Evolutionary conservation across 2,113 vertebrate genomes (phyloP).

Genomic region (Colaptes auratus): DNA sequence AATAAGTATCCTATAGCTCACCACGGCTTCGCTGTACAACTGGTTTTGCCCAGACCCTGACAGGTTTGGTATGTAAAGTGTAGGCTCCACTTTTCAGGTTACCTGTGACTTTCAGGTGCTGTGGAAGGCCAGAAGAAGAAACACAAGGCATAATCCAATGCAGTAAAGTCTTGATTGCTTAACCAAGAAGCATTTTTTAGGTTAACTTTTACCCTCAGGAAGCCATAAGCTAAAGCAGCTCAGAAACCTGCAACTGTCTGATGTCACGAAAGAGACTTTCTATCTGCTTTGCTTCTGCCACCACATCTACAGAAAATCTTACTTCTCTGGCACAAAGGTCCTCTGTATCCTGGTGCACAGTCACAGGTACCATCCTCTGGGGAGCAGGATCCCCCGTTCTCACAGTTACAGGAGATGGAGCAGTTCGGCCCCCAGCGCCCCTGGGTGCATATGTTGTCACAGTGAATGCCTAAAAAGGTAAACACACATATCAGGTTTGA

Average conservation of each 20-base stretch:
- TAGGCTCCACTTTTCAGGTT: neutral
- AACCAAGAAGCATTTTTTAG: neutral
- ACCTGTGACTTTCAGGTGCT: neutral
- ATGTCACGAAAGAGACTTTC: neutral
- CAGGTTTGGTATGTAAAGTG: neutral
- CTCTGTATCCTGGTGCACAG: slow-evolving; percentile 93
- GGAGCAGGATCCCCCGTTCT: slow-evolving; percentile 95
- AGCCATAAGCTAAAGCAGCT: neutral
- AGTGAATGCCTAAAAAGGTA: slow-evolving; percentile 86
- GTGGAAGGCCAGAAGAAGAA: neutral
- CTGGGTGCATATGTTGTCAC: slow-evolving; percentile 89
- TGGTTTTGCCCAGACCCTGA: neutral
- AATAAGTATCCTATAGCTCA: neutral
- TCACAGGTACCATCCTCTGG: slow-evolving; percentile 94
- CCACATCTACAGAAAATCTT: slow-evolving; percentile 59
- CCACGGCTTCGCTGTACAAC: neutral
- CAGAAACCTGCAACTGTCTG: neutral
- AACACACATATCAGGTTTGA: neutral
- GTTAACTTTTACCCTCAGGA: neutral
- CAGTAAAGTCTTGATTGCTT: neutral
- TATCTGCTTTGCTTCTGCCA: neutral
- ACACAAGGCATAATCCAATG: neutral
- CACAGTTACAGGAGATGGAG: slow-evolving; percentile 93
- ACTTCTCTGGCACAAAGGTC: slow-evolving; percentile 96
- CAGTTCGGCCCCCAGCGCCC: slow-evolving; percentile 98